Percentiles rank a stretch among this genome's conserved stretches.
These are phyloP conservation scores for Aramus guarauna DNA, from an alignment of 2,113 vertebrate species.

Conservation along the genomic window DNA sequence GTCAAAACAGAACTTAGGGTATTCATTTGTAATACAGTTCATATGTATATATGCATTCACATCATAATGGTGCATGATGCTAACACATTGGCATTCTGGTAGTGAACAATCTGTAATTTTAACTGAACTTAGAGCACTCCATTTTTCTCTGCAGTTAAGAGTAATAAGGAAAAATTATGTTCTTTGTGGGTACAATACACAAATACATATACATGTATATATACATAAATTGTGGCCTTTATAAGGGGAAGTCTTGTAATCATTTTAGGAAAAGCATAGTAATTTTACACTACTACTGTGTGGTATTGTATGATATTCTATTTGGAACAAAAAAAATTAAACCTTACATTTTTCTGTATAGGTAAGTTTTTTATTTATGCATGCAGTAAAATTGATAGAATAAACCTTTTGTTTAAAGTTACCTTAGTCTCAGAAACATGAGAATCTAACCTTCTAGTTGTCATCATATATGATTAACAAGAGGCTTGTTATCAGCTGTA, in stretches of 20 bases:
- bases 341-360: not conserved
- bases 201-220: not conserved
- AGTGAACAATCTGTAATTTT: not conserved
- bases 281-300: not conserved
- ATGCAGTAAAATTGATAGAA: not conserved
- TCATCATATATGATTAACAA: not conserved
- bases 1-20: not conserved
- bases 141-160: not conserved
- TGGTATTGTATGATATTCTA: not conserved
- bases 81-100: not conserved
- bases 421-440: not conserved
- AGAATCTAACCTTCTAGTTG: not conserved
- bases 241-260: not conserved
- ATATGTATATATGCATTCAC: not conserved
- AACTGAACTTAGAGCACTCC: not conserved
- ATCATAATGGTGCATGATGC: not conserved
- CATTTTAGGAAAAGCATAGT: not conserved
- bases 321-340: not conserved
- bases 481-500: not conserved
- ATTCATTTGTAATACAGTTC: not conserved
- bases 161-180: not conserved
- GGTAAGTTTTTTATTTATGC: not conserved
- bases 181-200: not conserved
- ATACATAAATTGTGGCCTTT: rapidly evolving
- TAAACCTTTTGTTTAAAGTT: not conserved